phyloP scores from a whole-genome alignment of 2,888 invertebrate genomes.

The Ornithoptera alexandrae region DNA sequence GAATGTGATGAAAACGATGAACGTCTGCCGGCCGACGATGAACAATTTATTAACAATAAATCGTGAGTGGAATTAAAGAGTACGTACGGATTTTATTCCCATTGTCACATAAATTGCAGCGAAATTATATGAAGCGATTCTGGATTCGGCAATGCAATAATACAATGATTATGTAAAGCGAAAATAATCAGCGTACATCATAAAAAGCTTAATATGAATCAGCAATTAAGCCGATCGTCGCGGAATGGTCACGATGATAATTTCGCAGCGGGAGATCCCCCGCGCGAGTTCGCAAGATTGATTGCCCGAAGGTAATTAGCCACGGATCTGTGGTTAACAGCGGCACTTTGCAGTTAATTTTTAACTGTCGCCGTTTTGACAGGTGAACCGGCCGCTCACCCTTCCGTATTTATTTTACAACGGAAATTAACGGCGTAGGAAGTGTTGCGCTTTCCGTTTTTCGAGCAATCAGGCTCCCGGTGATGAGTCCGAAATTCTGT shows the following conservation, averaged over 20 bases:
- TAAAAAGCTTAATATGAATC: slow-evolving; percentile 42
- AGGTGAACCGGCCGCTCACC: slow-evolving; percentile 37
- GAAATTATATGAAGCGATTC: slow-evolving; percentile 8
- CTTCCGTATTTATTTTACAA: slow-evolving; percentile 40
- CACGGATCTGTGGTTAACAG: slow-evolving; percentile 48
- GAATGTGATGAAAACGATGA: too few species aligned
- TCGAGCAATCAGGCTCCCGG: slow-evolving; percentile 15
- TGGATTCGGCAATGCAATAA: slow-evolving; percentile 2
- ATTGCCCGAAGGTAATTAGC: slow-evolving; percentile 57
- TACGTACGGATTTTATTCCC: background rate
- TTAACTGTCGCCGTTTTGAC: slow-evolving; percentile 59
- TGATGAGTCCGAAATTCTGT: slow-evolving; percentile 8
- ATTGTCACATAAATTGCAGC: slow-evolving; percentile 11
- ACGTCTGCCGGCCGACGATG: too few species aligned
- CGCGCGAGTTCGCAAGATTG: slow-evolving; percentile 50
- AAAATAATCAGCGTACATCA: slow-evolving; percentile 29
- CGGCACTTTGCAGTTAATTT: slow-evolving; percentile 54
- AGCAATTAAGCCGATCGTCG: slow-evolving; percentile 48
- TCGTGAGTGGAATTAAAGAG: too few species aligned
- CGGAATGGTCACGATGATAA: slow-evolving; percentile 48
- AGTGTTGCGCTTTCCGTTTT: slow-evolving; percentile 25
- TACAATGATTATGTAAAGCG: slow-evolving; percentile 11
- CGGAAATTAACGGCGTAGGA: slow-evolving; percentile 43
- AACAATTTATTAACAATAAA: too few species aligned
- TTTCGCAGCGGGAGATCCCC: slow-evolving; percentile 41